These are phyloP conservation scores for Gymnosoma rotundatum DNA, from an alignment of 2,888 invertebrate genomes.

Conservation along the genomic window DNA sequence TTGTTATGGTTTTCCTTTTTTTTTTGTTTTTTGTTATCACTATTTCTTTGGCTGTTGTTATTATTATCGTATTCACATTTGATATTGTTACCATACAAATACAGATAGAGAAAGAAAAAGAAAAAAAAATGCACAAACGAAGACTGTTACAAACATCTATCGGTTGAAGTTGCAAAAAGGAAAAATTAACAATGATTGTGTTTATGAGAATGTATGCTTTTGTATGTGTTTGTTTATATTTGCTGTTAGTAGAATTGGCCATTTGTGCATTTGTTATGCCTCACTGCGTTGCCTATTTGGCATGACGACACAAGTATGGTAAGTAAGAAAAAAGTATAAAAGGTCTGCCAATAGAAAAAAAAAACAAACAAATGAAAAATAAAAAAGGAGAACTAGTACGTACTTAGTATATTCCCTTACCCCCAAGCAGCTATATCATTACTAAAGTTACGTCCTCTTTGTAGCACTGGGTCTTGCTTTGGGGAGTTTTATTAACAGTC, in stretches of 20 bases:
- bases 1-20: not conserved
- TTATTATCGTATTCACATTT: slow-evolving; percentile 21
- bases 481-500: slow-evolving; percentile 68
- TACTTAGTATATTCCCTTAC: slow-evolving; percentile 45
- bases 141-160: slow-evolving; percentile 24
- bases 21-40: slow-evolving; percentile 5
- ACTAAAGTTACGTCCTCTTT: slow-evolving; percentile 31
- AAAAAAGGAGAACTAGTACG: not conserved
- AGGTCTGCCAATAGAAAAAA: not conserved
- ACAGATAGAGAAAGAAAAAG: not conserved
- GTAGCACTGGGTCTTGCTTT: slow-evolving; percentile 52
- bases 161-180: slow-evolving; percentile 16
- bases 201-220: slow-evolving; percentile 3
- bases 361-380: not conserved
- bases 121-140: slow-evolving; percentile 7
- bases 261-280: slow-evolving; percentile 80
- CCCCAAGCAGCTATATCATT: slow-evolving; percentile 43
- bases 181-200: slow-evolving; percentile 25
- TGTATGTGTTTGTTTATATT: slow-evolving; percentile 12
- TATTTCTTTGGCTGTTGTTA: slow-evolving; percentile 3
- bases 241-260: slow-evolving; percentile 76
- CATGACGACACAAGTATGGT: slow-evolving; percentile 75
- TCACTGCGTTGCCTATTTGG: slow-evolving; percentile 80
- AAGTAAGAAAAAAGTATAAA: slow-evolving; percentile 16
- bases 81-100: slow-evolving; percentile 47